phyloP scores from a whole-genome alignment of 2,113 vertebrate species.

The Benitochromis conjunctus region DNA sequence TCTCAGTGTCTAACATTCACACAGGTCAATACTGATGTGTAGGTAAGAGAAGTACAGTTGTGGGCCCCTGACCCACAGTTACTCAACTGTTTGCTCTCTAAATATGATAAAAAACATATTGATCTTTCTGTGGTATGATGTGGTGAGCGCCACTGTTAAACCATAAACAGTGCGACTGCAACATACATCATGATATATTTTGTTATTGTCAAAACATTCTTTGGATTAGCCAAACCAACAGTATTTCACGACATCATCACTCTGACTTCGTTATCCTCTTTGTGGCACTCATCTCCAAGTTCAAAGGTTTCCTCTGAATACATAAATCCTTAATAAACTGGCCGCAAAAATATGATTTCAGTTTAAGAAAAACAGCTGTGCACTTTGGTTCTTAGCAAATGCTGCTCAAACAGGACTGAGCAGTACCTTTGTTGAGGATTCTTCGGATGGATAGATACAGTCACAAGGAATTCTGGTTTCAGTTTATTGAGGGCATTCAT shows the following conservation, averaged over 20 bases:
- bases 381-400: neutral
- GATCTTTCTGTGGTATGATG: neutral
- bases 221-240: neutral
- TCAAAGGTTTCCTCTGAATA: neutral
- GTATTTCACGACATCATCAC: neutral
- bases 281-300: neutral
- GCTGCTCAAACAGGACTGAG: neutral
- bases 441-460: neutral
- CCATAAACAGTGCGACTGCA: neutral
- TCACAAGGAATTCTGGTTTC: neutral
- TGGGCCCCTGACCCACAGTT: neutral
- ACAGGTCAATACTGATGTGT: neutral
- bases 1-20: neutral
- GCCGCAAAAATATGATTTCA: neutral
- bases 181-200: neutral
- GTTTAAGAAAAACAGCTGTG: neutral
- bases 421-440: neutral
- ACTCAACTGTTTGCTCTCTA: neutral
- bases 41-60: neutral
- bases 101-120: neutral
- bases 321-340: neutral
- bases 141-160: neutral
- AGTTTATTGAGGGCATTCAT: neutral
- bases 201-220: neutral
- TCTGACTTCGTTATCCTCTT: neutral